A percentile compares a stretch with the other conserved stretches of the same genome.
Evolutionary conservation across 1,140 invertebrate species (phyloP).

Genomic region (Manduca sexta): DNA sequence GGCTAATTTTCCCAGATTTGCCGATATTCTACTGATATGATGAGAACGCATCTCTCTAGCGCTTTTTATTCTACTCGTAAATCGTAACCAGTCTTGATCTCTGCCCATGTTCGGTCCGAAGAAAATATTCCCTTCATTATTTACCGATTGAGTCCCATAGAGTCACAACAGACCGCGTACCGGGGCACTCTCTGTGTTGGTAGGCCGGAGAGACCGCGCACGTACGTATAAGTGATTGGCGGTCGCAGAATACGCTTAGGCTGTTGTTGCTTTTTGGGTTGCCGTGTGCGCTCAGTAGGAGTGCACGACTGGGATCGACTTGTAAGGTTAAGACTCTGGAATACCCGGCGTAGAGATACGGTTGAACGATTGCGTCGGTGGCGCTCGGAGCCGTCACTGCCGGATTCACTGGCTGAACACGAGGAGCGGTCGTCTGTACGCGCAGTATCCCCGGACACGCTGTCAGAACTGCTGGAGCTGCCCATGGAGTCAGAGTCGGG

Average conservation of each 20-base stretch:
- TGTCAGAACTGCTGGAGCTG: conserved; percentile 74
- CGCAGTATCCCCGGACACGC: conserved; percentile 57
- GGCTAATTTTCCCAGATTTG: conserved; percentile 19
- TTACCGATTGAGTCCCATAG: conserved; percentile 57
- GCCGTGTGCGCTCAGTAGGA: conserved; percentile 66
- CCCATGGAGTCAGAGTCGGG: conserved; percentile 74
- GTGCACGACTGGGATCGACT: conserved; percentile 77
- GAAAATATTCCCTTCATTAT: conserved; percentile 8
- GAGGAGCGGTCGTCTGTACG: conserved; percentile 61
- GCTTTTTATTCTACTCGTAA: conserved; percentile 46
- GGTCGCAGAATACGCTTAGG: conserved; percentile 81
- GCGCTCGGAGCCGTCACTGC: conserved; percentile 72
- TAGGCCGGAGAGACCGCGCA: conserved; percentile 83
- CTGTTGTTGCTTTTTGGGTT: conserved; percentile 75
- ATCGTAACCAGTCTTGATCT: conserved; percentile 62
- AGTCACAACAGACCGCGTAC: conserved; percentile 48
- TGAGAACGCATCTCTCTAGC: conserved; percentile 40
- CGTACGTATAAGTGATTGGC: conserved; percentile 84
- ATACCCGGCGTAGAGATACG: conserved; percentile 79
- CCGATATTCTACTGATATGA: conserved; percentile 61
- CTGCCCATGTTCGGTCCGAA: conserved; percentile 31
- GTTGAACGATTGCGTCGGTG: conserved; percentile 77
- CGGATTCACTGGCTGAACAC: conserved; percentile 76
- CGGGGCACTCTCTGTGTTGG: conserved; percentile 85
- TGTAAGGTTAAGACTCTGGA: conserved; percentile 78